Evolutionary conservation across 2,113 vertebrate species (phyloP).

Genomic region (Bos indicus): DNA sequence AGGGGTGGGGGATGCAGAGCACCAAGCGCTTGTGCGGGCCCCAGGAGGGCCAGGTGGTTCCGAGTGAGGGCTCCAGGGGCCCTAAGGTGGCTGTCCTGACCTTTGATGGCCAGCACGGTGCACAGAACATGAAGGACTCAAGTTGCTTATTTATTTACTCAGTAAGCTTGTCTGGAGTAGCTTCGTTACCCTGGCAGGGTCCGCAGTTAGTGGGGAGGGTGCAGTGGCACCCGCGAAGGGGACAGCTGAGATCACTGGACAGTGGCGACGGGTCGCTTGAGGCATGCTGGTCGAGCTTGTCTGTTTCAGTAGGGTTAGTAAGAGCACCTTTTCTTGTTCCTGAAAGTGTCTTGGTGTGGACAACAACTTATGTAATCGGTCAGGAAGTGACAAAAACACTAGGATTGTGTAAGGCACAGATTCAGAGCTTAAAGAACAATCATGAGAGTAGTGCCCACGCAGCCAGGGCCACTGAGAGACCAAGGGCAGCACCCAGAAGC

Average conservation of each 20-base stretch:
- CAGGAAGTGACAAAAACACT: fast-evolving
- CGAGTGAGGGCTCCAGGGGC: neutral
- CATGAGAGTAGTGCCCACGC: fast-evolving
- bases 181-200: neutral
- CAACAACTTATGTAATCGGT: fast-evolving
- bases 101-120: neutral
- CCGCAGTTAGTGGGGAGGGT: fast-evolving
- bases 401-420: fast-evolving
- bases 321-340: fast-evolving
- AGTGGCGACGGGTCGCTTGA: fast-evolving
- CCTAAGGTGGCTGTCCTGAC: neutral
- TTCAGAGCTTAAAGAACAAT: neutral
- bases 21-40: neutral
- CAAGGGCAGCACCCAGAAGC: neutral
- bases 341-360: too few relatives aligned
- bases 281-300: fast-evolving
- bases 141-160: neutral
- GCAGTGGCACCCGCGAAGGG: fast-evolving
- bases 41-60: fast-evolving
- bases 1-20: neutral
- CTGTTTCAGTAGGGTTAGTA: fast-evolving
- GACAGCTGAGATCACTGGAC: neutral
- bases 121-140: neutral
- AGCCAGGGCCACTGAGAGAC: neutral
- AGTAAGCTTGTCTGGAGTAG: neutral